Base-by-base conservation (phyloP, 2,888 invertebrate genomes). In the Pyrrhia umbra region DNA sequence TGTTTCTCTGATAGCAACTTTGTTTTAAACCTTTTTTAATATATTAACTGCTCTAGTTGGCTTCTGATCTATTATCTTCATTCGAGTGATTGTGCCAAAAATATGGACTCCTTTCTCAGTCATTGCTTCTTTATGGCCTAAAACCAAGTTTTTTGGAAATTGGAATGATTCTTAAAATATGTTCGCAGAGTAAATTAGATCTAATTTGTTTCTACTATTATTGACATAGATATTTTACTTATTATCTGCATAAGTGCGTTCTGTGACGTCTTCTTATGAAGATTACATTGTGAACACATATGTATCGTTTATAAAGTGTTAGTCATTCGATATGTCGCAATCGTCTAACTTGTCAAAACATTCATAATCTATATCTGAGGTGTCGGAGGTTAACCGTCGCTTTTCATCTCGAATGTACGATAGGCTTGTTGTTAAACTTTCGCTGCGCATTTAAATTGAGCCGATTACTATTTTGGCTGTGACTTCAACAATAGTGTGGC, bases 371-470 rank as follows among this genome's bases (percentile, higher is more conserved):
- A 42, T 47, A 37, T 40, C 43, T 15, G 13, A 42, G 51, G 34
- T 68, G 75, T 39, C 25, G 56, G 30, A 23, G 68, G 61, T 68
- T 61, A 61, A 43, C 58, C 43, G 49, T 58, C 37, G 15, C 56
- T 71, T 63, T 60, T 68, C 57, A 68, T 77, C 79, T 76, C 50
- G 79, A 77, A 77, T 75, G 64, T 75, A 76, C 77, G 56, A 49
- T 56, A 66, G 51, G 57, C 57, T 34, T n/a, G 42, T 56, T 58
- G 75, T 77, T 43, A 46, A 9, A 52, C 27, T 45, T 43, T 56
- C 30, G 40, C 45, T 27, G 42, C 50, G 45, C 54, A 60, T 43
- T 50, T n/a, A 58, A 59, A 50, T 67, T 51, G 40, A 37, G 9
- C 2, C 30, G n/a, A 43, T 30, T 21, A 58, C 46, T 30, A 49